phyloP scores from a whole-genome alignment of 1,140 invertebrate species.

The Zophobas morio region DNA sequence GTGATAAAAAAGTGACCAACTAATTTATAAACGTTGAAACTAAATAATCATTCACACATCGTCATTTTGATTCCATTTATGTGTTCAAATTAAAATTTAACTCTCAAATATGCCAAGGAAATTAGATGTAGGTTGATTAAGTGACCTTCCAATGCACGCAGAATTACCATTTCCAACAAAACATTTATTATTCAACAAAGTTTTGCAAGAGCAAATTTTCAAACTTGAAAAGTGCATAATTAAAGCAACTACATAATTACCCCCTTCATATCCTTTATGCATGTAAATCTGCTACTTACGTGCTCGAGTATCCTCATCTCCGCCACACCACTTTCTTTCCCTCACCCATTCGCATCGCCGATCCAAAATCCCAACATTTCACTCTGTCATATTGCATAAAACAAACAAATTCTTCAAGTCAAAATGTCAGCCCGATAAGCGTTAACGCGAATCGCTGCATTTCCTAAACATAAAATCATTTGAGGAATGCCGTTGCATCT shows the following conservation, averaged over 20 bases:
- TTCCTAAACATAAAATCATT: slow-evolving; percentile 51
- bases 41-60: too few species aligned
- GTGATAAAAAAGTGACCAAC: background rate
- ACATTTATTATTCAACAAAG: slow-evolving; percentile 24
- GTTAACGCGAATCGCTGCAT: slow-evolving; percentile 45
- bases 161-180: background rate
- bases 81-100: slow-evolving; percentile 21
- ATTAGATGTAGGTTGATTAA: slow-evolving; percentile 32
- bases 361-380: slow-evolving; percentile 12
- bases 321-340: too few species aligned
- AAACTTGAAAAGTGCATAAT: slow-evolving; percentile 23
- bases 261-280: background rate
- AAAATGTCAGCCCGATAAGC: slow-evolving; percentile 45
- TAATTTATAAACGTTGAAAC: background rate
- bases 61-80: background rate
- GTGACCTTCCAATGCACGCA: slow-evolving; percentile 32
- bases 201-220: slow-evolving; percentile 33
- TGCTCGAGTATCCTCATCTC: background rate
- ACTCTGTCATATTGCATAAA: slow-evolving; percentile 39
- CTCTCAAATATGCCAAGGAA: slow-evolving; percentile 32
- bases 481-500: slow-evolving; percentile 50
- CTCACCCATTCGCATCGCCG: background rate
- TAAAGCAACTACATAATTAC: slow-evolving; percentile 1
- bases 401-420: slow-evolving; percentile 45
- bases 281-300: slow-evolving; percentile 8